Evolutionary conservation across 2,113 vertebrate genomes (phyloP), one percentile per base, ranked within the genome.

Genomic region (Heteronetta atricapilla): DNA sequence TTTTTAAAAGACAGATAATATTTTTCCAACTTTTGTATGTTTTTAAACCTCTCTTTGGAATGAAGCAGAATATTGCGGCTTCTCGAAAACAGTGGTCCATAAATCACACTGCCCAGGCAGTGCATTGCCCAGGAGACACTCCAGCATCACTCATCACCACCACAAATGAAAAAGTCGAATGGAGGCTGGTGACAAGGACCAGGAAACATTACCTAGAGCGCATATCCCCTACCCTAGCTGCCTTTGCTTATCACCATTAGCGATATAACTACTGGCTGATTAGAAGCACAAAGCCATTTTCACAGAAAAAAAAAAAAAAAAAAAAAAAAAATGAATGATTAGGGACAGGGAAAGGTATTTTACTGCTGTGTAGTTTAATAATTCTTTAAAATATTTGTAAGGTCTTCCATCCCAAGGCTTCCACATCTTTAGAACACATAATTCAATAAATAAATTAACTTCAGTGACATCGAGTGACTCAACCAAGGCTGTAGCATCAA

Each of bases 1-100:
- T 80, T 95, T 95, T 70, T 91, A 91, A 87, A 95, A 89, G 86
- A 94, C 50, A 94, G 87, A 95, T 90, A 89, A 53, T 94, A 86
- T 95, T 96, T 96, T 69, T 82, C 59, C 85, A 94, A 94, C 78
- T 95, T 92, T 38, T 91, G 7, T 55, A 50, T 59, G 74, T 85
- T 94, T 96, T 82, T 73, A 88, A 94, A 87, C 55, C 50, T 88
- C 28, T 89, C 25, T 82, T 80, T 42, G 58, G 52, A 69, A 95
- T 10, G 58, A 87, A 89, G 82, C 21, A 69, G 81, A 88, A 77
- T 76, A 89, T 3, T 42, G 59, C 31, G 2, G 53, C 59, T 89
- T 86, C 81, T 83, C 48, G 53, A 25, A 75, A 93, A 82, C 0
- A 93, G 46, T 5, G 28, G 69, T 38, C 81, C 81, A 82, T 90